Base-by-base conservation (phyloP, 2,797 vertebrate genomes). In the Argentina silus region DNA sequence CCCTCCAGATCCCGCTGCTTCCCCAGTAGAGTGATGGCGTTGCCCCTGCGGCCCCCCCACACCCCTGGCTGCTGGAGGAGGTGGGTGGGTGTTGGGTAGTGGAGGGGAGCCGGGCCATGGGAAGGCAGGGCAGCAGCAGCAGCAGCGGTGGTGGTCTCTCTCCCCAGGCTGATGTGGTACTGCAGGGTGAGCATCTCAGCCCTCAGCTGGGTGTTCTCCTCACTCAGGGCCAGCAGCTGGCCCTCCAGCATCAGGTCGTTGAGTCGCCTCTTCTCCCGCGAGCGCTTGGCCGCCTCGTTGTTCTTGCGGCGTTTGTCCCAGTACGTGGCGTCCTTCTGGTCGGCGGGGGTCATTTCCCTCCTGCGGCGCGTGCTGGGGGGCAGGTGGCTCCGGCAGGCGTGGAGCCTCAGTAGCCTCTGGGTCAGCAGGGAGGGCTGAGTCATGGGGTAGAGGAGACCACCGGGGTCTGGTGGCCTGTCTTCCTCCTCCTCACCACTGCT, bases 261-360 rank as follows among this genome's bases (percentile, higher is more conserved):
- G 14, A 92, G 43, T 27, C 90, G 81, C 62, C 87, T 78, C 81
- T 95, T 98, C 81, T 98, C 95, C 14, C 97, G 86, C 0, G 96
- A 98, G 7, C 95, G 90, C 80, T 93, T 96, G 80, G 97, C 97
- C 0, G 96, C 95, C 71, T 96, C 95, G 0, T 98, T 98, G 92
- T 98, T 98, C 86, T 95, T 96, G 53, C 82, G 85, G 2, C 97
- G 84, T 80, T 96, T 98, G 61, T 95, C 94, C 97, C 97, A 97
- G 88, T 98, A 98, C 36, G 36, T 74, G 0, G 83, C 89, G 69
- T 98, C 96, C 76, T 98, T 98, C 90, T 93, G 93, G 23, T 90
- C 76, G 0, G 74, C 27, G 0, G 92, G 90, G 50, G 82, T 92
- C 91, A 94, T 92, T 76, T 92, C 88, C 6, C 92, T 89, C 72